Percentiles rank a stretch among this genome's conserved stretches.
Conservation (phyloP, 1,140 invertebrate species). For the Drosophila ironensis region DNA sequence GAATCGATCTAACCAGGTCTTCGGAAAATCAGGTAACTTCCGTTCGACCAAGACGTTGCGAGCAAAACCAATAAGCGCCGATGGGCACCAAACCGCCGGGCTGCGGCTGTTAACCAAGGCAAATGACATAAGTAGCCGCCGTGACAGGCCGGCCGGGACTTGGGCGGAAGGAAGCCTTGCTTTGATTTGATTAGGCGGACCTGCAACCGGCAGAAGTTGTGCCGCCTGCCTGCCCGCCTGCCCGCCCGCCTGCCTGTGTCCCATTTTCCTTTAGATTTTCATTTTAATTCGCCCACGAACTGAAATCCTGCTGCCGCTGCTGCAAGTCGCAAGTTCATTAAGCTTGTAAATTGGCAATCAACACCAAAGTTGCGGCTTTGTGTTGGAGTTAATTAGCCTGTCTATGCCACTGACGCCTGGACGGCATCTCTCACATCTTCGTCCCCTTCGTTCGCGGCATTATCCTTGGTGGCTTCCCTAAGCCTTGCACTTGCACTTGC, state of each 20-base stretch:
- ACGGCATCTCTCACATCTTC: too few species aligned
- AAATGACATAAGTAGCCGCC: constrained; percentile 24
- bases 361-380: constrained; percentile 65
- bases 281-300: too few species aligned
- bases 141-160: not conserved
- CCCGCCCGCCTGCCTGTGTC: too few species aligned
- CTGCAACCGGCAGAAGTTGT: constrained; percentile 17
- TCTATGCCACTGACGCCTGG: constrained; percentile 45
- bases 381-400: constrained; percentile 63
- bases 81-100: too few species aligned
- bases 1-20: not conserved
- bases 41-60: not conserved
- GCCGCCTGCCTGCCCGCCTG: too few species aligned
- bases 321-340: constrained; percentile 55
- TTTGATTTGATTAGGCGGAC: constrained; percentile 45
- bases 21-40: not conserved
- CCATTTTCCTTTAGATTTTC: not conserved
- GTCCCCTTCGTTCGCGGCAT: constrained; percentile 4
- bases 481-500: not conserved
- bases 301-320: not conserved
- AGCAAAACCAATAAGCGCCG: too few species aligned
- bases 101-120: constrained; percentile 3
- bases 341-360: constrained; percentile 72
- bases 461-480: constrained; percentile 7
- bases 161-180: not conserved